Conservation (phyloP, 2,797 vertebrate genomes). For the Emydoidea blandingii region DNA sequence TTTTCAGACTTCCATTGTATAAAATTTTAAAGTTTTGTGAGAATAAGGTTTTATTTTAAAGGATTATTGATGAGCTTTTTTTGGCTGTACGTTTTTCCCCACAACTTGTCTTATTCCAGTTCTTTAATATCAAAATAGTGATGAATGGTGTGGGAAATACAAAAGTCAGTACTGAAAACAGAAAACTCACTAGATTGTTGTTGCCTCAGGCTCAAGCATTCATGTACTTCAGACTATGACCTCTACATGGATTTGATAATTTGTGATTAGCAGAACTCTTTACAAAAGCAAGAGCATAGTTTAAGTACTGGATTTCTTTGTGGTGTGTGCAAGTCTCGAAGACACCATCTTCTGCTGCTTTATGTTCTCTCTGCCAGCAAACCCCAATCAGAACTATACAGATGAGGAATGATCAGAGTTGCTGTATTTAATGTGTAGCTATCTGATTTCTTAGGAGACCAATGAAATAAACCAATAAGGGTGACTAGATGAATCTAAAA, state of each 20-base stretch:
- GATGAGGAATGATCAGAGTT: neutral
- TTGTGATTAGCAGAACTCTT: neutral
- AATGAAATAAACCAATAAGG: conserved; percentile 2
- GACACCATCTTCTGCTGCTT: accelerated
- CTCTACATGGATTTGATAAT: neutral
- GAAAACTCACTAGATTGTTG: neutral
- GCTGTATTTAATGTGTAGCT: neutral
- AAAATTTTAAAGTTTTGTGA: neutral
- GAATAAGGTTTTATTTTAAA: neutral
- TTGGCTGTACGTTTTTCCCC: neutral
- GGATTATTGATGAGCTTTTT: neutral
- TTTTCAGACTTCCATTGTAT: neutral
- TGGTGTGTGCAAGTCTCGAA: neutral
- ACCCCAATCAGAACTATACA: neutral
- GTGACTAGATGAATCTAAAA: conserved; percentile 34
- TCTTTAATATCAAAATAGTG: neutral
- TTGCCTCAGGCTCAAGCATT: neutral
- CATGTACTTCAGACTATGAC: neutral
- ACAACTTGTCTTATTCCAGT: neutral
- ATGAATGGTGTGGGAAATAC: neutral
- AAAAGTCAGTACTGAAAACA: neutral
- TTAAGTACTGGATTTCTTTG: neutral
- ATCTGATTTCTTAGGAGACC: conserved; percentile 26
- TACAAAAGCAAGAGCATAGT: neutral
- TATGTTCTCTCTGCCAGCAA: neutral